These are phyloP conservation scores for Lagocephalus sceleratus DNA, from an alignment of 2,797 vertebrate species.

Conservation along the genomic window DNA sequence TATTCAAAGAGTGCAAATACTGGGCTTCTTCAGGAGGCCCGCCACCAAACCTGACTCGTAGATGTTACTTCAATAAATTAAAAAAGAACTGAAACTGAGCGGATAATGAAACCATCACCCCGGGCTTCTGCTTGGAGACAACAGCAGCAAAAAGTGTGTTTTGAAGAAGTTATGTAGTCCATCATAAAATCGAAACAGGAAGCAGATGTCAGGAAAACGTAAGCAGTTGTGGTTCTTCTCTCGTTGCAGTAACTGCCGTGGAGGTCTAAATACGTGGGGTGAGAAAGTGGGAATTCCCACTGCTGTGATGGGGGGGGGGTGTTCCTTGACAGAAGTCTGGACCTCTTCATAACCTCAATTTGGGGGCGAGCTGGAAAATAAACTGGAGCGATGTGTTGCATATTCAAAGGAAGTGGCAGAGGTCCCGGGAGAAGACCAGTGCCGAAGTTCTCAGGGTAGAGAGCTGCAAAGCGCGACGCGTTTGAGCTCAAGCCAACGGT, in stretches of 20 bases:
- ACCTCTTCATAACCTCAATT: no score
- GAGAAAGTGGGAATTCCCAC: conserved; percentile 1
- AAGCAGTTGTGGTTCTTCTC: not conserved
- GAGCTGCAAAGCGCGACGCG: no score
- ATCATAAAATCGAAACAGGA: conserved; percentile 32
- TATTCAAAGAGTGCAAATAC: not conserved
- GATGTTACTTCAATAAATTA: not conserved
- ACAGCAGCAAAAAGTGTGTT: not conserved
- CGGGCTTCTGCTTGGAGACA: not conserved
- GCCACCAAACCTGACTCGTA: no score
- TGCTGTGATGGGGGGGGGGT: not conserved
- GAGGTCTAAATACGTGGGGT: not conserved
- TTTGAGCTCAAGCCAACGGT: no score
- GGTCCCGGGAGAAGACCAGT: no score
- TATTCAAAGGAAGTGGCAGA: no score
- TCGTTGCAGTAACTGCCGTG: not conserved
- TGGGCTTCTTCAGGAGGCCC: no score
- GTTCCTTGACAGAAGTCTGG: no score
- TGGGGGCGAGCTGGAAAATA: no score
- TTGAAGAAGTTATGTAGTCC: conserved; percentile 9
- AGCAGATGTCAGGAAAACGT: not conserved
- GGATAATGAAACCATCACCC: conserved; percentile 10
- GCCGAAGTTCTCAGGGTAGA: no score
- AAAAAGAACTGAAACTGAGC: conserved; percentile 24
- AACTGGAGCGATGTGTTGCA: no score